A percentile compares a stretch with the other conserved stretches of the same genome.
Evolutionary conservation across 2,888 invertebrate genomes (phyloP).

Genomic region (Dichetophora obliterata): DNA sequence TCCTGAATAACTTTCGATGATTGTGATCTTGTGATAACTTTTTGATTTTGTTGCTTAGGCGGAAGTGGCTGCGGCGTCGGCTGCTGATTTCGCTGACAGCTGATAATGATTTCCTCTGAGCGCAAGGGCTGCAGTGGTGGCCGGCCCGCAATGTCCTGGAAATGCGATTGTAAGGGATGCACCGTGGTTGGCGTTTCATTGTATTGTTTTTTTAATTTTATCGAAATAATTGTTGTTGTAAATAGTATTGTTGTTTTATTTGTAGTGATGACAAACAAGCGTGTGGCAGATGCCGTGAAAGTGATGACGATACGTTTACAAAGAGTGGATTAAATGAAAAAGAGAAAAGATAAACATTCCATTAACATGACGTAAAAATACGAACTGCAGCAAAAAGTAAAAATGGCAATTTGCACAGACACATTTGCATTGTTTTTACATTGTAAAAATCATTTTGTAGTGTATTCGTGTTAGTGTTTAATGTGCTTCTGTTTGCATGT

Average conservation of each 20-base stretch:
- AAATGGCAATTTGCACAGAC: constrained; percentile 16
- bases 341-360: constrained; percentile 33
- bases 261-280: constrained; percentile 35
- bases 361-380: constrained; percentile 23
- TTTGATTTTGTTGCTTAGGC: constrained; percentile 51
- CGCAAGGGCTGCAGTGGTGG: constrained; percentile 54
- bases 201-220: constrained; percentile 11
- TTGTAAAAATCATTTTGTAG: constrained; percentile 1
- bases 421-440: constrained; percentile 21
- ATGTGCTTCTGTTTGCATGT: not conserved
- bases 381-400: constrained; percentile 19
- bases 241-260: constrained; percentile 40
- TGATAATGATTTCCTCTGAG: constrained; percentile 61
- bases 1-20: constrained; percentile 61
- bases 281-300: constrained; percentile 16
- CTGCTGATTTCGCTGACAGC: constrained; percentile 52
- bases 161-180: constrained; percentile 27
- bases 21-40: constrained; percentile 64
- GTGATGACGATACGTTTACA: constrained; percentile 49
- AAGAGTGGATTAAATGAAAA: constrained; percentile 49
- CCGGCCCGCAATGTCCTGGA: constrained; percentile 61
- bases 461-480: not conserved
- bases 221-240: constrained; percentile 36
- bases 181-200: not conserved
- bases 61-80: constrained; percentile 40